phyloP scores from a whole-genome alignment of 2,797 vertebrate species.

The Cossypha polioptera region DNA sequence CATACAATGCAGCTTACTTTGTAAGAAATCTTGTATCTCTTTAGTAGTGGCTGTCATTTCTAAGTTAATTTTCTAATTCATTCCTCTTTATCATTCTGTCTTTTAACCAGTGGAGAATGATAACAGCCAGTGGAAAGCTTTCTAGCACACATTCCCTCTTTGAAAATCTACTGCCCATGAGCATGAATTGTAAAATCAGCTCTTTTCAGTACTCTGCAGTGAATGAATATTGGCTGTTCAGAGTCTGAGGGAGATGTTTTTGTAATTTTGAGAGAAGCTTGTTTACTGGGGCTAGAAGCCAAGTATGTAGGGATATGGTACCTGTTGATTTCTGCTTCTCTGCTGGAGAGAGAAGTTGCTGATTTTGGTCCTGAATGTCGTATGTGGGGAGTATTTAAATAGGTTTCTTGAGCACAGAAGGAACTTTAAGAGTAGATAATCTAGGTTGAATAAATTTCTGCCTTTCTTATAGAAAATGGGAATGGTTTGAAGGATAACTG shows the following conservation, averaged over 20 bases:
- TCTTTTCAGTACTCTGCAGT: not conserved
- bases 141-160: not conserved
- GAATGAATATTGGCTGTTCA: not conserved
- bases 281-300: not conserved
- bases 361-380: not conserved
- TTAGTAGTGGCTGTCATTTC: not conserved
- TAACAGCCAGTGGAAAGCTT: not conserved
- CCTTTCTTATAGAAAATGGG: not conserved
- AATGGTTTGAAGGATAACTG: not conserved
- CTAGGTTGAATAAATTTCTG: not conserved
- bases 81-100: not conserved
- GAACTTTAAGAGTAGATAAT: not conserved
- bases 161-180: not conserved
- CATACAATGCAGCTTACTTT: not conserved
- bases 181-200: not conserved
- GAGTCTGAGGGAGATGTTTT: not conserved
- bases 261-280: not conserved
- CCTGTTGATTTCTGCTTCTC: not conserved
- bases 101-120: not conserved
- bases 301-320: not conserved
- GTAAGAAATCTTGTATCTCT: not conserved
- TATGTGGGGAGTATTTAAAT: fast-evolving
- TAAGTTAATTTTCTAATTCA: not conserved
- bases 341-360: not conserved
- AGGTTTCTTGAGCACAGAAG: not conserved